A percentile compares a stretch with the other conserved stretches of the same genome.
These are phyloP conservation scores for Enteromius afrohamiltoni DNA, from an alignment of 2,797 vertebrate genomes.

Conservation along the genomic window DNA sequence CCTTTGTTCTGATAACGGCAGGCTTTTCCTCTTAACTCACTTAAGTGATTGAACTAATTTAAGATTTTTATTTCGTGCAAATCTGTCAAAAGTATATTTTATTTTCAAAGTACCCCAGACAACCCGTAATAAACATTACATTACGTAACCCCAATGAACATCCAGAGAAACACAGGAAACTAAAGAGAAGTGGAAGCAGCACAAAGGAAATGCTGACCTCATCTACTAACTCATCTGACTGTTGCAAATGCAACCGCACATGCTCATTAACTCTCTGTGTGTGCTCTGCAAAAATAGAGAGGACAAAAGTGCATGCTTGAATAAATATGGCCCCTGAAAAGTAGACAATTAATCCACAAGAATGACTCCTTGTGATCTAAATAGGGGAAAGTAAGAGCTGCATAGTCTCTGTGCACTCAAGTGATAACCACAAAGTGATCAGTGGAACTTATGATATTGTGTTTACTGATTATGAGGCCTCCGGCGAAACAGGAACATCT, in stretches of 20 bases:
- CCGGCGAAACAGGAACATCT: not conserved
- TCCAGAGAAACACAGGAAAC: constrained; percentile 27
- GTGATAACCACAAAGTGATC: constrained; percentile 8
- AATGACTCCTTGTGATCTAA: constrained; percentile 34
- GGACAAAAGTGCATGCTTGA: constrained; percentile 12
- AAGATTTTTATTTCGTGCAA: not conserved
- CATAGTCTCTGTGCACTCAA: not conserved
- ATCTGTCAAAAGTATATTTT: not conserved
- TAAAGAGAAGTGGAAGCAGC: constrained; percentile 30
- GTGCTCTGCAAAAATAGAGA: constrained; percentile 26
- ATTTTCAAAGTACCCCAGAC: constrained; percentile 1
- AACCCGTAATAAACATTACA: not conserved
- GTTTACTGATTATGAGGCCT: constrained; percentile 17
- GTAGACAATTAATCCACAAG: constrained; percentile 19
- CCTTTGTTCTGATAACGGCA: constrained; percentile 41
- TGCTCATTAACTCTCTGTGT: constrained; percentile 32
- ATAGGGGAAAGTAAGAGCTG: not conserved
- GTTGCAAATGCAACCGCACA: constrained; percentile 26
- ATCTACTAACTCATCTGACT: constrained; percentile 37
- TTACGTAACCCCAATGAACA: not conserved
- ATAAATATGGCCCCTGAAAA: not conserved
- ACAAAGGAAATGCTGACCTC: constrained; percentile 45
- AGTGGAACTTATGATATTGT: not conserved
- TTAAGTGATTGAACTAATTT: not conserved
- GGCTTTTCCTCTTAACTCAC: not conserved